phyloP scores from a whole-genome alignment of 1,140 invertebrate genomes.

The Aleiodes sp. region DNA sequence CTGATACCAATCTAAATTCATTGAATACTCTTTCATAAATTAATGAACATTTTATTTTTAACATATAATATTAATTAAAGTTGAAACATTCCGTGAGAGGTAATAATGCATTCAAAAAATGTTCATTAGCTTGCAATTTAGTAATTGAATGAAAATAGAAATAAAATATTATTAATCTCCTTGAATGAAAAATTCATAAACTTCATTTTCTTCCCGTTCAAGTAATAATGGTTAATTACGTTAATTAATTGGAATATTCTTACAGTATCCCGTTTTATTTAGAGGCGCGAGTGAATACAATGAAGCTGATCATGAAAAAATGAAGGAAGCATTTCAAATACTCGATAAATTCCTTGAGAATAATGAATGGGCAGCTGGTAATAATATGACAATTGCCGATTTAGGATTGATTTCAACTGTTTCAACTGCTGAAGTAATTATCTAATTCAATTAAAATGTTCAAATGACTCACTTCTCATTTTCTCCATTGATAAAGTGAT shows the following conservation, averaged over 20 bases:
- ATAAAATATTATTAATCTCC: not conserved
- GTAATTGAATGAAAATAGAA: conserved; percentile 18
- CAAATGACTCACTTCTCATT: not conserved
- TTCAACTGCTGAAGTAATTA: conserved; percentile 60
- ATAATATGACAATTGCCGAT: conserved; percentile 67
- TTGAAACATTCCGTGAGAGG: no score
- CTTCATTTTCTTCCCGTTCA: no score
- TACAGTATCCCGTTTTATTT: conserved; percentile 56
- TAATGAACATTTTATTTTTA: no score
- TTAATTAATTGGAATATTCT: conserved; percentile 19
- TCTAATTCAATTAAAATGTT: not conserved
- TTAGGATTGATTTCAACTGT: conserved; percentile 49
- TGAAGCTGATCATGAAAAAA: conserved; percentile 40
- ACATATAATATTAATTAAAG: no score
- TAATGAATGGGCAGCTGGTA: conserved; percentile 56
- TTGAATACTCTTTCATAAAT: no score
- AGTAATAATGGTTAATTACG: not conserved
- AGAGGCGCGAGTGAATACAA: conserved; percentile 34
- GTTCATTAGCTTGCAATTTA: no score
- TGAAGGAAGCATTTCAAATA: conserved; percentile 48
- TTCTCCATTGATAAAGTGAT: not conserved
- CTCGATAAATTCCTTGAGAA: conserved; percentile 56
- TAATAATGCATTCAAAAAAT: no score
- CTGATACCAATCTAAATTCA: no score
- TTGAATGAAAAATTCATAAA: not conserved